Evolutionary conservation across 2,888 invertebrate genomes (phyloP).

Genomic region (Torymus tubicola): DNA sequence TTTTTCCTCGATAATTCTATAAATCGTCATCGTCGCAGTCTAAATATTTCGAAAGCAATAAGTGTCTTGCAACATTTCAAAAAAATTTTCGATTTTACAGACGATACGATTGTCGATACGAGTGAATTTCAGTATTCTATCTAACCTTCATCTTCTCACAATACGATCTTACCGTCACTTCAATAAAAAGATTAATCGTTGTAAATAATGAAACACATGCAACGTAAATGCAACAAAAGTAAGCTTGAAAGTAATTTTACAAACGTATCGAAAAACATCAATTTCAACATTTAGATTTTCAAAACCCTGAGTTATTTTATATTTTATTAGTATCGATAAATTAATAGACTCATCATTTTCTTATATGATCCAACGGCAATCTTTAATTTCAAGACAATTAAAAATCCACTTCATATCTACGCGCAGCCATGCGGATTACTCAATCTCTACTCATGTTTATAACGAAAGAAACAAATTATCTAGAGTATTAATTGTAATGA

Average conservation of each 20-base stretch:
- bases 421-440: not conserved
- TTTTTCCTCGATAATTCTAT: too few relatives aligned
- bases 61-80: too few relatives aligned
- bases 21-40: too few relatives aligned
- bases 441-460: slow-evolving; percentile 9
- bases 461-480: slow-evolving; percentile 16
- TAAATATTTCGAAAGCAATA: too few relatives aligned
- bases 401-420: not conserved
- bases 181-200: not conserved
- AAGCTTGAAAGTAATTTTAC: slow-evolving; percentile 12
- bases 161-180: slow-evolving; percentile 3
- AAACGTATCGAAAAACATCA: slow-evolving; percentile 28
- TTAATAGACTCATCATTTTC: slow-evolving; percentile 21
- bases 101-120: slow-evolving; percentile 19
- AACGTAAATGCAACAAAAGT: slow-evolving; percentile 18
- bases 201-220: not conserved
- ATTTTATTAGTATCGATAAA: slow-evolving; percentile 38
- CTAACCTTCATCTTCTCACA: slow-evolving; percentile 33
- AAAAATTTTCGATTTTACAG: slow-evolving; percentile 4
- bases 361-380: slow-evolving; percentile 28
- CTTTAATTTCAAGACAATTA: slow-evolving; percentile 7
- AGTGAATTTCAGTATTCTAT: slow-evolving; percentile 1
- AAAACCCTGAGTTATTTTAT: slow-evolving; percentile 50
- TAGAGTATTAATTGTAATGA: slow-evolving; percentile 20
- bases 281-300: slow-evolving; percentile 51